These are phyloP conservation scores for Porites australiensis DNA, from an alignment of 64 coral and sea anemone genomes.

Conservation along the genomic window DNA sequence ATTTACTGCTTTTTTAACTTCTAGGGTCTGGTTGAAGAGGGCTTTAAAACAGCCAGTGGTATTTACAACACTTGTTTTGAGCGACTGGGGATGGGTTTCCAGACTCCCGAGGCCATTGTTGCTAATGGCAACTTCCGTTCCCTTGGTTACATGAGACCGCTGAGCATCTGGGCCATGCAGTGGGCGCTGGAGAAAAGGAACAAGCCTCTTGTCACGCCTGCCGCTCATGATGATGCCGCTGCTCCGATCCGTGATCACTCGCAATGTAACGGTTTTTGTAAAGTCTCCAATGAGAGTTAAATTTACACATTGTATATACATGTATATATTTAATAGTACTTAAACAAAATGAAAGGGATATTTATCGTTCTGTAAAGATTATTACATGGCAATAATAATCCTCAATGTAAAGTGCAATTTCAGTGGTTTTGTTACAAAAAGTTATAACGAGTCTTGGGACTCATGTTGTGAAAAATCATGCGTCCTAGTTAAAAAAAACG, in stretches of 20 bases:
- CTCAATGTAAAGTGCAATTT: too few relatives aligned
- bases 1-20: slow-evolving; percentile 11
- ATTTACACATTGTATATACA: neutral
- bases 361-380: too few relatives aligned
- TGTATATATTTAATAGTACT: neutral
- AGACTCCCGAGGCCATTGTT: slow-evolving; percentile 98
- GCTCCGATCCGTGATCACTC: neutral
- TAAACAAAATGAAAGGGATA: too few relatives aligned
- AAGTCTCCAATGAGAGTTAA: slow-evolving; percentile 15
- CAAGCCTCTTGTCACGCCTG: neutral
- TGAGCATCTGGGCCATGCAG: slow-evolving; percentile 99
- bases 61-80: slow-evolving; percentile 99
- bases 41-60: slow-evolving; percentile 96
- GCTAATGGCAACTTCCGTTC: slow-evolving; percentile 94
- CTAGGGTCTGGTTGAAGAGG: slow-evolving; percentile 94
- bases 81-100: slow-evolving; percentile 96
- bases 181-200: slow-evolving; percentile 89
- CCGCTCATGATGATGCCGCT: neutral
- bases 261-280: slow-evolving; percentile 23
- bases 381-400: too few relatives aligned
- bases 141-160: slow-evolving; percentile 95
- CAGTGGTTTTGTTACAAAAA: too few relatives aligned
- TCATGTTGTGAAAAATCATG: too few relatives aligned
- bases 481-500: too few relatives aligned
- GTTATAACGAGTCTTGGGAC: too few relatives aligned